These are phyloP conservation scores for Arothron firmamentum DNA, from an alignment of 2,113 vertebrate species.

Conservation along the genomic window DNA sequence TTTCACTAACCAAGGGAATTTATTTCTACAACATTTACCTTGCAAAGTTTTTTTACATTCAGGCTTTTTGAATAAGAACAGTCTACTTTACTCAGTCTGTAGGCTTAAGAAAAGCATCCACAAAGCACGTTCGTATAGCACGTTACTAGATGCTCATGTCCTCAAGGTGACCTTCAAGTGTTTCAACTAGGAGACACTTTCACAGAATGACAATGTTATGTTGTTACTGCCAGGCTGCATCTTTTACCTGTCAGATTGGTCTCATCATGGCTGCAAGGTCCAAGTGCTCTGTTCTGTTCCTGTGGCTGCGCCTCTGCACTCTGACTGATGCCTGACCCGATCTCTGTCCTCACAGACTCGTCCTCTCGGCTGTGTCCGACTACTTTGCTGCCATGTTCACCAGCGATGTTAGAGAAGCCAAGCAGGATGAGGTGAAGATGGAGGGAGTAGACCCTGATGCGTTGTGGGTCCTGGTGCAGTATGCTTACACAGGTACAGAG, in stretches of 20 bases:
- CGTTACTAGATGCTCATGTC: not conserved
- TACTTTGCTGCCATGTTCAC: conserved; percentile 99
- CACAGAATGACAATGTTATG: not conserved
- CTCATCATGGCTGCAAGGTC: conserved; percentile 30
- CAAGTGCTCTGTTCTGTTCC: conserved; percentile 6
- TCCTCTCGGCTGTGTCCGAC: conserved; percentile 96
- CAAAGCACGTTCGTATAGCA: not conserved
- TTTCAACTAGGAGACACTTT: conserved; percentile 1
- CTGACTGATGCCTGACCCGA: conserved; percentile 33
- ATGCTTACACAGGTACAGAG: conserved; percentile 81
- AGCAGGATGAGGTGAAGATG: conserved; percentile 97
- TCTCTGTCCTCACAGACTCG: conserved; percentile 75
- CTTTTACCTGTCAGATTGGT: conserved; percentile 7
- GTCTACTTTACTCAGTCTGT: too few relatives aligned
- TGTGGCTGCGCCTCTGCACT: conserved; percentile 14
- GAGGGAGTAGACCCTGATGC: conserved; percentile 96
- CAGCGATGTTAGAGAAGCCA: conserved; percentile 93
- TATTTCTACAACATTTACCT: too few relatives aligned
- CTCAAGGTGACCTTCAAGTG: not conserved
- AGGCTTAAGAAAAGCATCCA: too few relatives aligned
- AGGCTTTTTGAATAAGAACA: too few relatives aligned
- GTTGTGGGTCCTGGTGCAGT: conserved; percentile 95
- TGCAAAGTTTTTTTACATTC: too few relatives aligned
- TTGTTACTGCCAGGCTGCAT: conserved; percentile 2
- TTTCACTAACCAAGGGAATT: too few relatives aligned